Conservation (phyloP, 2,113 vertebrate genomes). For the Caranx ignobilis region DNA sequence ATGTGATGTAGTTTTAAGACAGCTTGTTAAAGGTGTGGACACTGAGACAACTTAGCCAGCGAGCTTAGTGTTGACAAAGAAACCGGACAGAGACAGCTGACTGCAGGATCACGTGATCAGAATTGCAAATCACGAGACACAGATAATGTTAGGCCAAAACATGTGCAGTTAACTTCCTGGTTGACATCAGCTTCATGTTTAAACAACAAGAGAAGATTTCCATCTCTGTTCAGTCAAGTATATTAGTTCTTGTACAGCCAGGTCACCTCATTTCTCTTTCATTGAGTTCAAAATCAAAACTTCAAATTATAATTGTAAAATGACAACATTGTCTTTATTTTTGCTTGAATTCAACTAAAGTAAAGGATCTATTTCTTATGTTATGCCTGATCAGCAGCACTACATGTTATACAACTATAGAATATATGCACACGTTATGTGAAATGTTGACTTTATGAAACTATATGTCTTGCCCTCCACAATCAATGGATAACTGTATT, state of each 20-base stretch:
- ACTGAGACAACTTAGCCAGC: neutral
- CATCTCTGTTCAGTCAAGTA: neutral
- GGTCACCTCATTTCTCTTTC: constrained; percentile 25
- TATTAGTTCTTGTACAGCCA: neutral
- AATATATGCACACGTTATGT: neutral
- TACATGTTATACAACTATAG: neutral
- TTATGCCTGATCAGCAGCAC: neutral
- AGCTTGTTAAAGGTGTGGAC: constrained; percentile 62
- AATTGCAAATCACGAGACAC: constrained; percentile 62
- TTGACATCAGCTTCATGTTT: neutral
- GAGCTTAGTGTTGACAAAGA: constrained; percentile 7
- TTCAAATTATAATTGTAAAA: neutral
- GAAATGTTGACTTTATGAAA: neutral
- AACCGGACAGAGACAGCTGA: neutral
- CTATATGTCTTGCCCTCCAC: neutral
- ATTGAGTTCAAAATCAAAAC: constrained; percentile 1
- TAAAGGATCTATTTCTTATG: neutral
- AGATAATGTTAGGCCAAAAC: neutral
- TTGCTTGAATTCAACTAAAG: neutral
- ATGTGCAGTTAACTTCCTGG: neutral
- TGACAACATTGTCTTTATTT: neutral
- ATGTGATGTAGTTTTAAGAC: constrained; percentile 3
- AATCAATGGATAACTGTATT: neutral
- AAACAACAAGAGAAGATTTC: neutral
- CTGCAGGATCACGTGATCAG: constrained; percentile 35